These are phyloP conservation scores for Smutsia temminckii DNA, from an alignment of 2,797 vertebrate genomes.

Conservation along the genomic window DNA sequence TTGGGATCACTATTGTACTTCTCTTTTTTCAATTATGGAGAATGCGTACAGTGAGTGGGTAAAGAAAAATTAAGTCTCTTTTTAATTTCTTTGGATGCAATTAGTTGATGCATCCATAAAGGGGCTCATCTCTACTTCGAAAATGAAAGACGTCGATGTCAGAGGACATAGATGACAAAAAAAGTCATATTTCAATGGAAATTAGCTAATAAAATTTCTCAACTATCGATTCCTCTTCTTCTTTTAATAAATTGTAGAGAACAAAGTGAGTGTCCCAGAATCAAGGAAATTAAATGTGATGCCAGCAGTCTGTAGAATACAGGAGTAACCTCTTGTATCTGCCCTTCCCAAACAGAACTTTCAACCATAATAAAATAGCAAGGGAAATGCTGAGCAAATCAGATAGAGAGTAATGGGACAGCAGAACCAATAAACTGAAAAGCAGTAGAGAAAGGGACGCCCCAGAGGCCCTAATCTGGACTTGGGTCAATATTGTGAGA, in stretches of 20 bases:
- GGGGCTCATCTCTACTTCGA: constrained; percentile 43
- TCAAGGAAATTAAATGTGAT: constrained; percentile 56
- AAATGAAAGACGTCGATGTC: constrained; percentile 61
- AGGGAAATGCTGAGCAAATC: constrained; percentile 67
- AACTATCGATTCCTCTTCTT: constrained; percentile 65
- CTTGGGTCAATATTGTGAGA: constrained; percentile 67
- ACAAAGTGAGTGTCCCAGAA: constrained; percentile 48
- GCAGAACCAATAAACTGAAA: constrained; percentile 70
- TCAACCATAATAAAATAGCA: constrained; percentile 54
- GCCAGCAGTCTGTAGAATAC: neutral
- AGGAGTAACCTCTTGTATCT: neutral
- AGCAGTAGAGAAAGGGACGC: constrained; percentile 64
- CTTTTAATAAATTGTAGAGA: constrained; percentile 62
- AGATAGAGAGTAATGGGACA: constrained; percentile 66
- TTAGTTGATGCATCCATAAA: constrained; percentile 68
- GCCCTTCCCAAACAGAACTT: constrained; percentile 48
- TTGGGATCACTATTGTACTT: constrained; percentile 33
- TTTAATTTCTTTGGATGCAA: constrained; percentile 60
- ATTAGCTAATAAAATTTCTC: constrained; percentile 58
- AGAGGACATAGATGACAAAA: constrained; percentile 28
- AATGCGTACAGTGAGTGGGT: constrained; percentile 20
- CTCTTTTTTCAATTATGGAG: constrained; percentile 53
- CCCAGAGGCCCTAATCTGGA: constrained; percentile 52
- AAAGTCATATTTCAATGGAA: constrained; percentile 64
- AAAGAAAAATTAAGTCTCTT: constrained; percentile 45